Evolutionary conservation across 1,140 invertebrate species (phyloP).

Genomic region (Neotoxoptera formosana): DNA sequence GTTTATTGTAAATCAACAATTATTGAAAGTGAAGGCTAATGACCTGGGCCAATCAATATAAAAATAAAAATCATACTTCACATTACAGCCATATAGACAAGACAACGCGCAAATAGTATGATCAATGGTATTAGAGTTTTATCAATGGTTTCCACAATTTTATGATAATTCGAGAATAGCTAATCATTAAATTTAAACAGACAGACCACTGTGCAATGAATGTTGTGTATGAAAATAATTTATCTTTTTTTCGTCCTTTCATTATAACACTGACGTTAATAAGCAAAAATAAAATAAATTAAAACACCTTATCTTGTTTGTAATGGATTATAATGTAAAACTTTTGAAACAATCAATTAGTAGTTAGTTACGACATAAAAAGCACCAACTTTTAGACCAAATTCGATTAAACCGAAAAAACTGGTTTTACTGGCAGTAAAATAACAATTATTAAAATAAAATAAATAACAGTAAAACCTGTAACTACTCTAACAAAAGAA

Average conservation of each 20-base stretch:
- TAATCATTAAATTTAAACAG: background rate
- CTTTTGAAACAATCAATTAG: background rate
- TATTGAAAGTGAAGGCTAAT: conserved; percentile 51
- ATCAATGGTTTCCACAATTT: conserved; percentile 11
- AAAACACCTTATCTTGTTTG: background rate
- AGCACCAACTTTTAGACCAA: background rate
- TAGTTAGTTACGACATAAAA: background rate
- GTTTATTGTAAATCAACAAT: conserved; percentile 40
- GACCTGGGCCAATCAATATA: conserved; percentile 52
- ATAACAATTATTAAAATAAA: conserved; percentile 36
- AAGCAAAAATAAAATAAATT: background rate
- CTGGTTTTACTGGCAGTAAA: conserved; percentile 35
- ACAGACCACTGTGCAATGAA: background rate
- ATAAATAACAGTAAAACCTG: conserved; percentile 43
- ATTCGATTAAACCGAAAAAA: conserved; percentile 26
- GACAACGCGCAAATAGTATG: background rate
- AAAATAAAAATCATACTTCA: conserved; percentile 11
- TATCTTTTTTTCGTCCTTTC: background rate
- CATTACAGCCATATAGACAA: background rate
- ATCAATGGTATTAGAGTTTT: background rate
- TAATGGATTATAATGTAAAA: background rate
- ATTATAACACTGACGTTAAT: background rate
- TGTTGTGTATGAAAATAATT: background rate
- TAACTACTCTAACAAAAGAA: conserved; percentile 42
- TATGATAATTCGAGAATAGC: background rate